Percentiles rank a stretch among this genome's conserved stretches.
Evolutionary conservation across 2,888 invertebrate species (phyloP).

Genomic region (Incurvaria masculella): DNA sequence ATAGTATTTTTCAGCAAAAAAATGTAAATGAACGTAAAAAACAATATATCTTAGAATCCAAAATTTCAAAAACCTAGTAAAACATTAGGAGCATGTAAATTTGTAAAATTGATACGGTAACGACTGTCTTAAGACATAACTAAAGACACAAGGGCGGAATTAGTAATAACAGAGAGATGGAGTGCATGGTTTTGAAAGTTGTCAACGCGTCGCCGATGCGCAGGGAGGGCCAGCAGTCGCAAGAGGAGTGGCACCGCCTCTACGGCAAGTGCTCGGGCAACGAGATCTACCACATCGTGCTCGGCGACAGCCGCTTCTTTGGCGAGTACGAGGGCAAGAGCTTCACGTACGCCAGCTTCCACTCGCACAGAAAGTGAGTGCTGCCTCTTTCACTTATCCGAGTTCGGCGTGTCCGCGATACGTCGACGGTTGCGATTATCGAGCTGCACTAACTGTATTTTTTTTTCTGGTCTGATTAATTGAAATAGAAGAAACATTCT

Average conservation of each 20-base stretch:
- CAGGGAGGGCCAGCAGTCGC: slow-evolving; percentile 92
- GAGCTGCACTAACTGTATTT: too few relatives aligned
- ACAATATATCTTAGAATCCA: background rate
- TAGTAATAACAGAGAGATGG: slow-evolving; percentile 7
- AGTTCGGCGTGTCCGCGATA: too few relatives aligned
- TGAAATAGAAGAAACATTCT: too few relatives aligned
- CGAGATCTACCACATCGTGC: slow-evolving; percentile 96
- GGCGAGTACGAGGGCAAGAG: slow-evolving; percentile 99
- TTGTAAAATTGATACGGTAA: too few relatives aligned
- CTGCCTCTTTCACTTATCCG: too few relatives aligned
- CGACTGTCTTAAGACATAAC: background rate
- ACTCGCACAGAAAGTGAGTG: slow-evolving; percentile 93
- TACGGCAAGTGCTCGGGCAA: slow-evolving; percentile 99
- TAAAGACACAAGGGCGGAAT: slow-evolving; percentile 11
- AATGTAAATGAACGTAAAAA: background rate
- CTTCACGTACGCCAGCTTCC: slow-evolving; percentile 99
- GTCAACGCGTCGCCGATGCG: too few relatives aligned
- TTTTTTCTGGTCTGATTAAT: too few relatives aligned
- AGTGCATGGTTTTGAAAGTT: slow-evolving; percentile 1
- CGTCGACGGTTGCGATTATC: too few relatives aligned
- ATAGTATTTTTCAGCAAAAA: background rate
- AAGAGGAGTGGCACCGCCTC: slow-evolving; percentile 97
- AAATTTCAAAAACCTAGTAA: too few relatives aligned
- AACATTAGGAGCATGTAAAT: background rate
- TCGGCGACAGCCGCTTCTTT: slow-evolving; percentile 95